Base-by-base conservation (phyloP, 2,797 vertebrate species). In the Xyrichtys novacula region DNA sequence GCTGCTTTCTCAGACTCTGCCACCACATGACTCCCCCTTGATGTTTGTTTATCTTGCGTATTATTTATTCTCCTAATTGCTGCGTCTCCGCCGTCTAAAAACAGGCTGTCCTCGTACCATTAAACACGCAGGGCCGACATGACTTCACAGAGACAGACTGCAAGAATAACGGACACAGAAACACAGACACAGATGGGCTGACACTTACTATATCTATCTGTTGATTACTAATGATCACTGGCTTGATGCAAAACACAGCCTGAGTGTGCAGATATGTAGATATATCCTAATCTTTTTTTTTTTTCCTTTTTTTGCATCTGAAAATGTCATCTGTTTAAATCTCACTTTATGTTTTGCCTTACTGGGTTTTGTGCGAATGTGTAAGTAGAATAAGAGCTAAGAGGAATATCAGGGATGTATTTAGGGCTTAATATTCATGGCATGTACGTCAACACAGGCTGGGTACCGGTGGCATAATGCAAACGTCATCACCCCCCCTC, bases 31-130 rank as follows among this genome's bases (percentile, higher is more conserved):
- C 85, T 90, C 84, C 87, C 85, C 87, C 88, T 93, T 93, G 90
- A 93, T 91, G 90, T 93, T 92, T 93, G 90, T 93, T 94, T 91
- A 90, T 90, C 90, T 90, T 83, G 89, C 82, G 87, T 91, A 76
- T 89, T 90, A 92, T 92, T 92, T 92, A 90, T 85, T 78, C 79
- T 74, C 65, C 84, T 92, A 93, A 93, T 93, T 92, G 89, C 88
- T 66, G 83, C 48, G 38, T 80, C 76, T 78, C 79, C 64, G 78
- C 85, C 43, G 82, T 88, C 88, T 85, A 58, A 88, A 34, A 88
- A 77, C 78, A 60, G 70, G 70, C 80, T 48, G 76, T 22, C 65
- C 52, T 49, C 56, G n/a, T 61, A 83, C 86, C 82, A 88, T 89
- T 88, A 88, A 83, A 87, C 49, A 65, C 74, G 63, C 22, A 23